Conservation (phyloP, 2,888 invertebrate species). For the Limenitis camilla region DNA sequence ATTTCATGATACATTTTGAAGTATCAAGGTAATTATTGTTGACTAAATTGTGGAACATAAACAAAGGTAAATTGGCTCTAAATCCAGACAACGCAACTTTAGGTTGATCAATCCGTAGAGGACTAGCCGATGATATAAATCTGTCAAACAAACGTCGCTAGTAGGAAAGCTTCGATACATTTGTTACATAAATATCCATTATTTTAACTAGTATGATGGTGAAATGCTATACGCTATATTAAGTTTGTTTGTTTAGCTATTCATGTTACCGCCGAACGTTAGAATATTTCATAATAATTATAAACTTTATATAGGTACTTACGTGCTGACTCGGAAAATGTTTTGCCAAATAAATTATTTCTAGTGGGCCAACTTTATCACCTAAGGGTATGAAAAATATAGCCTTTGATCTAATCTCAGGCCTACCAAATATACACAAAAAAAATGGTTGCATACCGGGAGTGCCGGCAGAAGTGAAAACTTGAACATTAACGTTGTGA, state of each 20-base stretch:
- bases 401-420: no score
- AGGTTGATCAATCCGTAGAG: slow-evolving; percentile 32
- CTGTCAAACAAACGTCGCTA: slow-evolving; percentile 19
- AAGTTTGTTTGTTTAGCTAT: slow-evolving; percentile 2
- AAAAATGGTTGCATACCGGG: no score
- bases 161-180: slow-evolving; percentile 12
- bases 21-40: no score
- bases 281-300: background rate
- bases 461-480: no score
- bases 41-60: background rate
- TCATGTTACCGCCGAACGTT: slow-evolving; percentile 1
- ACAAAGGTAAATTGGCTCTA: slow-evolving; percentile 25
- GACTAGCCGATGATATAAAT: slow-evolving; percentile 24
- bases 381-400: no score
- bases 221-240: background rate
- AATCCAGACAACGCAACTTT: slow-evolving; percentile 30
- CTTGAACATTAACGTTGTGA: no score
- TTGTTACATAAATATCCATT: slow-evolving; percentile 26
- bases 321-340: no score
- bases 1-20: no score
- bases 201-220: slow-evolving; percentile 23
- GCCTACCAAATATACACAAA: no score
- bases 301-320: background rate
- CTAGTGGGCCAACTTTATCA: no score
- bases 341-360: no score